These are phyloP conservation scores for Trogon surrucura DNA, from an alignment of 2,113 vertebrate genomes.

Conservation along the genomic window DNA sequence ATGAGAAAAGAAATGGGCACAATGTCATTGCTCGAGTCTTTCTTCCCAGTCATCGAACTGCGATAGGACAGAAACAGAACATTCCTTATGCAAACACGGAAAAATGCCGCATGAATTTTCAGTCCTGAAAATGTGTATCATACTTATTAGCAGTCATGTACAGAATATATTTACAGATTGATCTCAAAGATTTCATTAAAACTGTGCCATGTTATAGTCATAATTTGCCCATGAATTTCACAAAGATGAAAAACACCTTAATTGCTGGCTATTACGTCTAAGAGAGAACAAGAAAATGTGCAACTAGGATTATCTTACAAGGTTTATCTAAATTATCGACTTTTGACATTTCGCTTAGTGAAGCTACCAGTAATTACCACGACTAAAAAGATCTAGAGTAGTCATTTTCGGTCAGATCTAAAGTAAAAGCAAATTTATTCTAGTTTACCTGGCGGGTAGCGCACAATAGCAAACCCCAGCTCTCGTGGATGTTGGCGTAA, in stretches of 20 bases:
- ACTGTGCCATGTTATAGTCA: slow-evolving; percentile 82
- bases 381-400: slow-evolving; percentile 16
- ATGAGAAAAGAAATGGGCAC: slow-evolving; percentile 75
- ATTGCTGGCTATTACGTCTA: slow-evolving; percentile 84
- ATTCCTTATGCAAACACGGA: slow-evolving; percentile 88
- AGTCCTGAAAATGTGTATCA: slow-evolving; percentile 94
- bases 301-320: slow-evolving; percentile 63
- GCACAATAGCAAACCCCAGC: background rate
- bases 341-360: background rate
- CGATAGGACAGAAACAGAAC: slow-evolving; percentile 78
- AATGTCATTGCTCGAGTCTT: slow-evolving; percentile 79
- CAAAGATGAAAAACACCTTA: slow-evolving; percentile 91
- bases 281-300: slow-evolving; percentile 68
- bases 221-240: slow-evolving; percentile 87
- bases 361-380: slow-evolving; percentile 1
- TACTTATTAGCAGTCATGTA: slow-evolving; percentile 98
- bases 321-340: slow-evolving; percentile 37
- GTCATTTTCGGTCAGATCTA: background rate
- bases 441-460: slow-evolving; percentile 33
- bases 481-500: background rate
- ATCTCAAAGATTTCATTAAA: slow-evolving; percentile 92
- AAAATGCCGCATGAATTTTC: slow-evolving; percentile 91
- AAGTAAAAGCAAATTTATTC: slow-evolving; percentile 31
- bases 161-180: slow-evolving; percentile 95
- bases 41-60: slow-evolving; percentile 73